Conservation (phyloP, 1,140 invertebrate species). For the Drosophila lowei region DNA sequence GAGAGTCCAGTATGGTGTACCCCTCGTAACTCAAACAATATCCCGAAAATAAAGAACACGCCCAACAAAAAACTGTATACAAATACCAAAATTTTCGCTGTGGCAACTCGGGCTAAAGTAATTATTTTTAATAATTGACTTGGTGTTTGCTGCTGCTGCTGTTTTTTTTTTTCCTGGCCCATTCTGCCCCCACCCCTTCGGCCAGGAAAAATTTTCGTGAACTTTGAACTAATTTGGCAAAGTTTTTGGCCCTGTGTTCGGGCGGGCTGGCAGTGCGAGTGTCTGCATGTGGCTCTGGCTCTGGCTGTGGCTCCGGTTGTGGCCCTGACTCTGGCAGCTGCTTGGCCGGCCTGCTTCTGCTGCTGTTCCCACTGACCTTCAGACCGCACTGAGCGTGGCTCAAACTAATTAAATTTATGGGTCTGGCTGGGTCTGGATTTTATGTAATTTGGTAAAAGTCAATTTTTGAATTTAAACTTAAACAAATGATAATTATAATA, state of each 20-base stretch:
- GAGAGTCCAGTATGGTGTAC: not conserved
- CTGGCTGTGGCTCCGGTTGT: constrained; percentile 21
- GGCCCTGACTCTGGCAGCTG: constrained; percentile 63
- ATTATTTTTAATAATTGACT: constrained; percentile 82
- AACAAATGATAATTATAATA: constrained; percentile 47
- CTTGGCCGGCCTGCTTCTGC: constrained; percentile 39
- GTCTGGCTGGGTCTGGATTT: constrained; percentile 27
- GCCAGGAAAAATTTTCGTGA: constrained; percentile 53
- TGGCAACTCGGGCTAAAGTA: constrained; percentile 71
- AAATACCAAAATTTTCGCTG: constrained; percentile 44
- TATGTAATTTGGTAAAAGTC: constrained; percentile 14
- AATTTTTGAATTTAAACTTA: constrained; percentile 45
- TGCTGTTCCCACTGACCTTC: constrained; percentile 31
- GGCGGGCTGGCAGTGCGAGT: constrained; percentile 1
- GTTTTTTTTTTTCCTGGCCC: constrained; percentile 21
- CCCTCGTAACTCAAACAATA: constrained; percentile 4
- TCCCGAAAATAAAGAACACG: not conserved
- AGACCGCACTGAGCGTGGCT: constrained; percentile 60
- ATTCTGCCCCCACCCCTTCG: constrained; percentile 20
- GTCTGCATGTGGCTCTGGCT: constrained; percentile 35
- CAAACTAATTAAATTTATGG: constrained; percentile 78
- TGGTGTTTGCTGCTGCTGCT: constrained; percentile 33
- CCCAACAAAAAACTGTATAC: constrained; percentile 45
- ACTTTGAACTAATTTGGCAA: constrained; percentile 80
- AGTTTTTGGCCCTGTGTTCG: constrained; percentile 48